Evolutionary conservation across 1,140 invertebrate genomes (phyloP).

Genomic region (Ylistrum balloti): DNA sequence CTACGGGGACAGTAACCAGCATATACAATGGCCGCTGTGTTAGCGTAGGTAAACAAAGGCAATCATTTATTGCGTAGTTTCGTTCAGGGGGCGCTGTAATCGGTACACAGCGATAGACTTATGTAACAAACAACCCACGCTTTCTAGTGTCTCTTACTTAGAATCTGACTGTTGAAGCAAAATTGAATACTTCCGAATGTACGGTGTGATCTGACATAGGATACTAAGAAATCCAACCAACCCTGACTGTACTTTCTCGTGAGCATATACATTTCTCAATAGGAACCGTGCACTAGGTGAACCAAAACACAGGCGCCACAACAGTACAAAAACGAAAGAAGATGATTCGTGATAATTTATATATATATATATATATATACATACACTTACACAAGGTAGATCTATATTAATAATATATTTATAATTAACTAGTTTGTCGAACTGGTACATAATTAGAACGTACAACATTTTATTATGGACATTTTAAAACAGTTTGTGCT

Average conservation of each 20-base stretch:
- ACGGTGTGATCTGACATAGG: background rate
- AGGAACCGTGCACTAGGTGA: background rate
- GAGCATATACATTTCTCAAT: background rate
- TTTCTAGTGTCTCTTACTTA: background rate
- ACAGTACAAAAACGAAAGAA: background rate
- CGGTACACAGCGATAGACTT: background rate
- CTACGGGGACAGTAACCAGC: conserved; percentile 7
- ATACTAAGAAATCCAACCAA: background rate
- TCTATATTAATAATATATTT: too few species aligned
- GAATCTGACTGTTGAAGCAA: background rate
- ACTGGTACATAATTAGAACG: too few species aligned
- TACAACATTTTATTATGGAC: too few species aligned
- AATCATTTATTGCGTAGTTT: conserved; percentile 9
- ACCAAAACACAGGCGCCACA: conserved; percentile 31
- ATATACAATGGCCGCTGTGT: conserved; percentile 1
- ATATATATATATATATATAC: too few species aligned
- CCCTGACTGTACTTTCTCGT: background rate
- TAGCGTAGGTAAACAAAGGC: conserved; percentile 21
- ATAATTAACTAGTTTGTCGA: too few species aligned
- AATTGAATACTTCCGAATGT: conserved; percentile 39
- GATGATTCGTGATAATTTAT: too few species aligned
- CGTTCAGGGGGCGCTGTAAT: background rate
- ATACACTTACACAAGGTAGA: too few species aligned
- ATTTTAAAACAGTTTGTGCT: too few species aligned
- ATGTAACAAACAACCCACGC: conserved; percentile 32